Evolutionary conservation across 1,140 invertebrate genomes (phyloP).

Genomic region (Drosophila simulans): DNA sequence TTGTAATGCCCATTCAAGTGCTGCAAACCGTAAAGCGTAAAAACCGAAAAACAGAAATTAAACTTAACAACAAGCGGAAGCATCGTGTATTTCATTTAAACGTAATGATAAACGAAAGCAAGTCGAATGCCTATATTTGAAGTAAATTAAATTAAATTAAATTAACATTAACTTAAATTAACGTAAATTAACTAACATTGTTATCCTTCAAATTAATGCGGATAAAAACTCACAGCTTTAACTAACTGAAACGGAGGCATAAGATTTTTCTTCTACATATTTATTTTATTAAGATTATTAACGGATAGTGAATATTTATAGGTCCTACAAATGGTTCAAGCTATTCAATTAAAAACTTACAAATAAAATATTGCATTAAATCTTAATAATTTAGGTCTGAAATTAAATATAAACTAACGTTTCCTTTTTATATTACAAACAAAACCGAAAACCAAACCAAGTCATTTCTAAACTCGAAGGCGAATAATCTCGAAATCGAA

Average conservation of each 20-base stretch:
- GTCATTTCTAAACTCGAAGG: conserved; percentile 50
- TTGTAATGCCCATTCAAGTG: conserved; percentile 63
- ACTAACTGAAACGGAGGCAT: conserved; percentile 78
- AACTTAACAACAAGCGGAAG: conserved; percentile 24
- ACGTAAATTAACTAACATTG: conserved; percentile 63
- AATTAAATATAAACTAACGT: conserved; percentile 64
- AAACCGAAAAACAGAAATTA: conserved; percentile 39
- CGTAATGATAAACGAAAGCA: conserved; percentile 53
- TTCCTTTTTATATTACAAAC: conserved; percentile 78
- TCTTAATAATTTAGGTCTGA: conserved; percentile 76
- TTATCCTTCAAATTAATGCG: conserved; percentile 81
- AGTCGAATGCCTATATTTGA: conserved; percentile 72
- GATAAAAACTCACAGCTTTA: conserved; percentile 84
- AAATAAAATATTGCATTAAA: conserved; percentile 75
- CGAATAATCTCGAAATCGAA: conserved; percentile 64
- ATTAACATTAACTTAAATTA: conserved; percentile 41
- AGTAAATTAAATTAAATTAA: conserved; percentile 41
- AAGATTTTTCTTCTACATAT: conserved; percentile 83
- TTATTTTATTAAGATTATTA: conserved; percentile 82
- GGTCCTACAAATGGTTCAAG: conserved; percentile 73
- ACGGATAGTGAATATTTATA: conserved; percentile 76
- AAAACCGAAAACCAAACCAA: conserved; percentile 42
- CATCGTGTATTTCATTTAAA: conserved; percentile 59
- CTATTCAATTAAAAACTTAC: conserved; percentile 78
- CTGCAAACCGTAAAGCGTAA: conserved; percentile 27